phyloP scores from a whole-genome alignment of 2,113 vertebrate species.

The Pseudois nayaur region DNA sequence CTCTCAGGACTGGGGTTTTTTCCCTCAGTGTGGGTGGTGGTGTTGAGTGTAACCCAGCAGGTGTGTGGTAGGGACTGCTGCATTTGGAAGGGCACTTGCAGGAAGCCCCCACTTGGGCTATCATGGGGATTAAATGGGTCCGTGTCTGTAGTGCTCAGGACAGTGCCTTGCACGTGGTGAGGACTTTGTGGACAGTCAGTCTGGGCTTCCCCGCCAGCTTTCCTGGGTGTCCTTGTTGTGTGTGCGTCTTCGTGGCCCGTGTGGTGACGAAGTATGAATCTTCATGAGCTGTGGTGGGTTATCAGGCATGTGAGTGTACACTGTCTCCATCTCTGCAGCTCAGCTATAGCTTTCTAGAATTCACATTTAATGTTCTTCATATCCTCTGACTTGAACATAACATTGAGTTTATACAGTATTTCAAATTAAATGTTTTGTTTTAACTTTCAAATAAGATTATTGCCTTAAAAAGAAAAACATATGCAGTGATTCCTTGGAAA shows the following conservation, averaged over 20 bases:
- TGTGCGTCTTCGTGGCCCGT: neutral
- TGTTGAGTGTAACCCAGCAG: neutral
- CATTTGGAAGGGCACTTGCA: neutral
- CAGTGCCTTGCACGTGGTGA: neutral
- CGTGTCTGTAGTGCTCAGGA: fast-evolving
- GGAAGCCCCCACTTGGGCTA: fast-evolving
- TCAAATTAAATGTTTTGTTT: neutral
- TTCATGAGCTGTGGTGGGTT: neutral
- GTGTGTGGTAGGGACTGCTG: too few species aligned
- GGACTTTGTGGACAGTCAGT: neutral
- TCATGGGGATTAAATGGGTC: neutral
- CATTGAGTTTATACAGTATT: neutral
- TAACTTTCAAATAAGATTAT: neutral
- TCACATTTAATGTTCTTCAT: neutral
- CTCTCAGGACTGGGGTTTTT: neutral
- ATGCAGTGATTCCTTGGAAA: neutral
- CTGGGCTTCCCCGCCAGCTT: neutral
- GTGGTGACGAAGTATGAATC: neutral
- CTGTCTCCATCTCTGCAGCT: neutral
- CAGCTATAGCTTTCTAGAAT: neutral
- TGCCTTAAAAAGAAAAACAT: neutral
- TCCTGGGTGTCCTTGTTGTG: neutral
- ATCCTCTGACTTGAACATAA: neutral
- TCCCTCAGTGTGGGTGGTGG: fast-evolving
- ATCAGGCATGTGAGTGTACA: neutral